phyloP scores from a whole-genome alignment of 2,888 invertebrate genomes.

The Thecocarcelia acutangulata region DNA sequence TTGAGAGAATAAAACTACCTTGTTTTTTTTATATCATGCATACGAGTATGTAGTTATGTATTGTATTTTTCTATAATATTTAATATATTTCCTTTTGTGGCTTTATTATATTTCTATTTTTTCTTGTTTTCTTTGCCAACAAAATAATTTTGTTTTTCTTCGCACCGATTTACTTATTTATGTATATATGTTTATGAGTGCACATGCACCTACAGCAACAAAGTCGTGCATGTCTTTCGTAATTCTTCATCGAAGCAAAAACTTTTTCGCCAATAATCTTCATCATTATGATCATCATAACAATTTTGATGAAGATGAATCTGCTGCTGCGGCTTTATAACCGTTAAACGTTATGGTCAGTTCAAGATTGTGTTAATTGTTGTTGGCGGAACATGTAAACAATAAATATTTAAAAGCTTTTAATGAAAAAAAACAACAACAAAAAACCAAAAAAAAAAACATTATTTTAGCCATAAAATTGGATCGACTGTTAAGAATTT shows the following conservation, averaged over 20 bases:
- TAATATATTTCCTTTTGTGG: no score
- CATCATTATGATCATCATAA: constrained; percentile 18
- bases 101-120: constrained; percentile 17
- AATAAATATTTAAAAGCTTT: constrained; percentile 10
- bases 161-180: neutral
- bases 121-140: neutral
- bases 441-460: neutral
- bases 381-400: constrained; percentile 56
- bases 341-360: constrained; percentile 67
- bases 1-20: no score
- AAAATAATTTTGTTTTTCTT: neutral
- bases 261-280: constrained; percentile 22
- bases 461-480: constrained; percentile 9
- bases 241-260: constrained; percentile 55
- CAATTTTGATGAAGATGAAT: constrained; percentile 39
- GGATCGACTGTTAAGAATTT: constrained; percentile 35
- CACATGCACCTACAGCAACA: neutral
- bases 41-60: no score
- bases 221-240: constrained; percentile 56
- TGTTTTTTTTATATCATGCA: no score
- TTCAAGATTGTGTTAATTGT: constrained; percentile 65
- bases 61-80: no score
- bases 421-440: constrained; percentile 1
- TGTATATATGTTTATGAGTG: constrained; percentile 1
- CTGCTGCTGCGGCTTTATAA: constrained; percentile 36